Conservation (phyloP, 1,140 invertebrate species). For the Colletes latitarsis region DNA sequence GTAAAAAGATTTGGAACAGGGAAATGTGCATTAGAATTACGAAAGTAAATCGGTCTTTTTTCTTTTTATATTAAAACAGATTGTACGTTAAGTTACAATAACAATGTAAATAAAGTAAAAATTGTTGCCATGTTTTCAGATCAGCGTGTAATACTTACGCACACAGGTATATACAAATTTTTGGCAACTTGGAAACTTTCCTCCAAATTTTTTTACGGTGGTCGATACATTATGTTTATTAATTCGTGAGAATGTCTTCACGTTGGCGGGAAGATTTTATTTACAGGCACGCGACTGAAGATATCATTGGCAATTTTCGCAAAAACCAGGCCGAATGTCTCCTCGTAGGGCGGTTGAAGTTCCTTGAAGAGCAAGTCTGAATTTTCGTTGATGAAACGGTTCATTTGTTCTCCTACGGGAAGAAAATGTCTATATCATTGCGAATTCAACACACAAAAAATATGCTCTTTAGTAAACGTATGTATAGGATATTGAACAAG, state of each 20-base stretch:
- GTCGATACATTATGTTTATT: neutral
- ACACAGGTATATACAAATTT: slow-evolving; percentile 36
- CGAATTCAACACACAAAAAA: no score
- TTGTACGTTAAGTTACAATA: neutral
- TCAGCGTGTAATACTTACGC: neutral
- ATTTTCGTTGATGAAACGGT: slow-evolving; percentile 85
- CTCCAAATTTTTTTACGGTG: neutral
- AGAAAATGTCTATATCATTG: slow-evolving; percentile 15
- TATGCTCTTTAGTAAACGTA: no score
- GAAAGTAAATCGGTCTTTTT: neutral
- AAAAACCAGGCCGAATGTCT: slow-evolving; percentile 84
- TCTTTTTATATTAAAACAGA: neutral
- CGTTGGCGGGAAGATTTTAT: slow-evolving; percentile 81
- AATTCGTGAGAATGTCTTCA: neutral
- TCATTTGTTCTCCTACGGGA: slow-evolving; percentile 74
- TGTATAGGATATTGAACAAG: no score
- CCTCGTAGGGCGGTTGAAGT: slow-evolving; percentile 84
- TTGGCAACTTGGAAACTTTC: neutral
- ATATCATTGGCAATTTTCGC: slow-evolving; percentile 84
- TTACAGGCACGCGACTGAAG: slow-evolving; percentile 84
- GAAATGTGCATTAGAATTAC: no score
- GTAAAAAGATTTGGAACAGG: no score
- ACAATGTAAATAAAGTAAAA: neutral
- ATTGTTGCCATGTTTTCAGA: neutral
- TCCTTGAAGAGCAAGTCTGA: slow-evolving; percentile 85